Conservation (phyloP, 2,113 vertebrate species). For the Thamnaconus septentrionalis region DNA sequence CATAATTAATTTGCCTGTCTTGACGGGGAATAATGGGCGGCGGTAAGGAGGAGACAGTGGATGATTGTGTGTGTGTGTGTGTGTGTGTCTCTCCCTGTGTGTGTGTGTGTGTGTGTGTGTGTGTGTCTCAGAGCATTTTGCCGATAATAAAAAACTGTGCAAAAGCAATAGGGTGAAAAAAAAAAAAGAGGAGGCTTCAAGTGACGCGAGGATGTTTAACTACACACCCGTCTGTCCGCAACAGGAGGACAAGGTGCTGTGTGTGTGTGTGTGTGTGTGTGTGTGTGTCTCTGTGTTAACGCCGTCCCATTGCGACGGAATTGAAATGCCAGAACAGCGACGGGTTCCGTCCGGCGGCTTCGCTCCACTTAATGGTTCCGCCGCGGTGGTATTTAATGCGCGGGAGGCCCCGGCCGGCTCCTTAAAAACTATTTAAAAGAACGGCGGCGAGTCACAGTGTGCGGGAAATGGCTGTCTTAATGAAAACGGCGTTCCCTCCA, state of each 20-base stretch:
- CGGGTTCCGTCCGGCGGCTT: conserved; percentile 52
- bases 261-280: conserved; percentile 27
- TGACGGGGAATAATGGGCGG: conserved; percentile 56
- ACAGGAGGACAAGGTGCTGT: conserved; percentile 10
- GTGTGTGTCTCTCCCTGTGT: conserved; percentile 26
- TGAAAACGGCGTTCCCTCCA: conserved; percentile 68
- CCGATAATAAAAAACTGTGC: not conserved
- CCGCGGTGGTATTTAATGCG: conserved; percentile 68
- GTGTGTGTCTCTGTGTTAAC: conserved; percentile 35
- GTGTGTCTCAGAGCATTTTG: conserved; percentile 23
- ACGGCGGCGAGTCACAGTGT: conserved; percentile 67
- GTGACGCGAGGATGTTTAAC: not conserved
- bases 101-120: conserved; percentile 30
- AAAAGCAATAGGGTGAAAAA: not conserved
- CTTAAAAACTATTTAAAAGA: conserved; percentile 71
- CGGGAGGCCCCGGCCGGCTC: conserved; percentile 51
- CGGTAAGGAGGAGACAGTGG: conserved; percentile 37
- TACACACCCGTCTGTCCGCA: not conserved
- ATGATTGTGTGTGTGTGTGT: conserved; percentile 19
- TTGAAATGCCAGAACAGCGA: conserved; percentile 64
- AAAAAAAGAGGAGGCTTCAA: not conserved
- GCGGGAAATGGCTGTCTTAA: conserved; percentile 72
- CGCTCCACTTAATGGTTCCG: conserved; percentile 69
- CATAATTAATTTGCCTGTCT: conserved; percentile 70
- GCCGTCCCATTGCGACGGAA: conserved; percentile 58